Evolutionary conservation across 2,888 invertebrate species (phyloP).

Genomic region (Nudaria mundana): DNA sequence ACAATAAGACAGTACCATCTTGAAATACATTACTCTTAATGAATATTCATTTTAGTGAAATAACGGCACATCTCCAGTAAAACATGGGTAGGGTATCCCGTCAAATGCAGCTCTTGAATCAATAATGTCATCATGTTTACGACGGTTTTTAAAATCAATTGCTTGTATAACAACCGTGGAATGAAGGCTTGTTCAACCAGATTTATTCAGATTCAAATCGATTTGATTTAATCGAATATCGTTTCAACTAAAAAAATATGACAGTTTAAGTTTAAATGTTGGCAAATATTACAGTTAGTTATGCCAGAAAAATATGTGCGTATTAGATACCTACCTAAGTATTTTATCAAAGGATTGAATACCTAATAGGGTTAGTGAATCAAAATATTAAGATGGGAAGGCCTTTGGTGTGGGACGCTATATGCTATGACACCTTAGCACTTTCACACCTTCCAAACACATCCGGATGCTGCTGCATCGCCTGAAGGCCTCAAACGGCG

Average conservation of each 20-base stretch:
- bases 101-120: conserved; percentile 49
- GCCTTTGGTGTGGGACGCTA: too few species aligned
- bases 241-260: conserved; percentile 7
- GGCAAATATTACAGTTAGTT: not conserved
- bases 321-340: too few species aligned
- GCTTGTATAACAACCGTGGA: conserved; percentile 45
- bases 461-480: too few species aligned
- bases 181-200: conserved; percentile 38
- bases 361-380: too few species aligned
- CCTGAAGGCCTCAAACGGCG: too few species aligned
- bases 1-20: not conserved
- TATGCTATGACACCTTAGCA: too few species aligned
- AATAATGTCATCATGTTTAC: conserved; percentile 67
- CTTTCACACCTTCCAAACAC: too few species aligned
- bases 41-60: conserved; percentile 49
- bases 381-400: too few species aligned
- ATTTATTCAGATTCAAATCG: conserved; percentile 45
- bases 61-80: too few species aligned
- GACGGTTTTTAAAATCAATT: conserved; percentile 73
- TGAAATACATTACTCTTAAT: conserved; percentile 20
- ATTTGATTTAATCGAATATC: conserved; percentile 35
- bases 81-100: conserved; percentile 36
- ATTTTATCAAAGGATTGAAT: too few species aligned
- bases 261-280: conserved; percentile 6
- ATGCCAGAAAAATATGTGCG: too few species aligned